Conservation (phyloP, 2,888 invertebrate genomes). For the Melanostoma scalare region DNA sequence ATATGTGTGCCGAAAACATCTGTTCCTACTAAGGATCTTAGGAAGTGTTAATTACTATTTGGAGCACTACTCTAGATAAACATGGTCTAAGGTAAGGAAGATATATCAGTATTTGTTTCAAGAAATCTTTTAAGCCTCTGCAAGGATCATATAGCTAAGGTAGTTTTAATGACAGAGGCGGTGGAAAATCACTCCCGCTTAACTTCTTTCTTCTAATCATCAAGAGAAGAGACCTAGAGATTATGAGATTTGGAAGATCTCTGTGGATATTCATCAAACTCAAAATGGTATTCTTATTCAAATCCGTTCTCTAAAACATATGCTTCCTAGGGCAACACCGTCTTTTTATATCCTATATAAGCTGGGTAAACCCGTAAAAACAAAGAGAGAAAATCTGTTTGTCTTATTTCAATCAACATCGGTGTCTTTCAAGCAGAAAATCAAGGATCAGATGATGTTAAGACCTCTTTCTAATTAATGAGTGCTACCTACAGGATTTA, state of each 20-base stretch:
- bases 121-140: slow-evolving; percentile 44
- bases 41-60: slow-evolving; percentile 47
- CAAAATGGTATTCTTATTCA: slow-evolving; percentile 15
- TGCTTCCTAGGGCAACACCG: slow-evolving; percentile 4
- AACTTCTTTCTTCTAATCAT: slow-evolving; percentile 18
- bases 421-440: slow-evolving; percentile 41
- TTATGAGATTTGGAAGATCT: slow-evolving; percentile 31
- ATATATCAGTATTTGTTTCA: slow-evolving; percentile 37
- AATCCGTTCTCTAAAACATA: slow-evolving; percentile 1
- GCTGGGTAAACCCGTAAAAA: slow-evolving; percentile 17
- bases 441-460: slow-evolving; percentile 12
- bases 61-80: slow-evolving; percentile 37
- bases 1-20: slow-evolving; percentile 34
- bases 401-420: slow-evolving; percentile 42
- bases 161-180: slow-evolving; percentile 57
- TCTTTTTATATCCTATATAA: slow-evolving; percentile 26
- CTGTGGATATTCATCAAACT: background rate
- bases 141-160: slow-evolving; percentile 42
- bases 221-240: slow-evolving; percentile 8
- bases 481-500: slow-evolving; percentile 25
- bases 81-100: background rate
- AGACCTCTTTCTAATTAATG: slow-evolving; percentile 49
- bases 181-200: slow-evolving; percentile 57
- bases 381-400: slow-evolving; percentile 41
- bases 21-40: slow-evolving; percentile 33